Percentiles rank a stretch among this genome's conserved stretches.
Conservation (phyloP, 2,888 invertebrate genomes). For the Ennomos fuscantarius region DNA sequence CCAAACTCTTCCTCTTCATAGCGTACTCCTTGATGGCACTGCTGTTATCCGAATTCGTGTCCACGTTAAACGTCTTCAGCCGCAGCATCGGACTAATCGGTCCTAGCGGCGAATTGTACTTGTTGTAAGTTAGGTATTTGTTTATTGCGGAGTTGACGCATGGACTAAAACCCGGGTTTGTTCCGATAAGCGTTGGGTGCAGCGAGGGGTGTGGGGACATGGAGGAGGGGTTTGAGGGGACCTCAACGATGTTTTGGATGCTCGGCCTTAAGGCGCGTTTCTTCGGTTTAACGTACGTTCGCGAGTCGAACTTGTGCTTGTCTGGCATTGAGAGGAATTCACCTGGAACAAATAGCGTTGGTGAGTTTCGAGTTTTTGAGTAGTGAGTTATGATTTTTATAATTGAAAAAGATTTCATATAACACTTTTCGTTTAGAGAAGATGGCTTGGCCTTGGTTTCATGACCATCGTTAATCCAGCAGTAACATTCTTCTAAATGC, state of each 20-base stretch:
- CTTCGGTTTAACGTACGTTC: conserved; percentile 89
- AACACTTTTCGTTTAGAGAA: too few species aligned
- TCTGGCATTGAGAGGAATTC: conserved; percentile 66
- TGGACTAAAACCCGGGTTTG: conserved; percentile 32
- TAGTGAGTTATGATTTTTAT: too few species aligned
- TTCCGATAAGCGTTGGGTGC: conserved; percentile 12
- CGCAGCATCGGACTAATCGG: conserved; percentile 71
- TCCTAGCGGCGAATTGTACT: conserved; percentile 71
- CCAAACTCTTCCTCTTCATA: conserved; percentile 69
- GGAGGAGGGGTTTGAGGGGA: conserved; percentile 59
- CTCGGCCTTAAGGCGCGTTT: conserved; percentile 85
- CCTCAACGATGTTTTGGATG: conserved; percentile 83
- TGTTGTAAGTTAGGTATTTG: conserved; percentile 78
- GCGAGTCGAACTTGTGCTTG: conserved; percentile 86
- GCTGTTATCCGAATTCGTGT: conserved; percentile 72
- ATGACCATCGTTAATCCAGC: too few species aligned
- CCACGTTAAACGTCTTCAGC: conserved; percentile 78
- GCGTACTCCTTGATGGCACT: conserved; percentile 67
- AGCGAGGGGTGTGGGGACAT: conserved; percentile 54
- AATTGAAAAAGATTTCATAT: too few species aligned
- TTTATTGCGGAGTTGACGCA: conserved; percentile 53
- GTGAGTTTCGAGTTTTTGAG: neutral
- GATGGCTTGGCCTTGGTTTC: too few species aligned
- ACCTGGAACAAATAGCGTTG: conserved; percentile 55
- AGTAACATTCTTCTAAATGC: too few species aligned